Conservation (phyloP, 2,797 vertebrate genomes). For the Pseudochaenichthys georgianus region DNA sequence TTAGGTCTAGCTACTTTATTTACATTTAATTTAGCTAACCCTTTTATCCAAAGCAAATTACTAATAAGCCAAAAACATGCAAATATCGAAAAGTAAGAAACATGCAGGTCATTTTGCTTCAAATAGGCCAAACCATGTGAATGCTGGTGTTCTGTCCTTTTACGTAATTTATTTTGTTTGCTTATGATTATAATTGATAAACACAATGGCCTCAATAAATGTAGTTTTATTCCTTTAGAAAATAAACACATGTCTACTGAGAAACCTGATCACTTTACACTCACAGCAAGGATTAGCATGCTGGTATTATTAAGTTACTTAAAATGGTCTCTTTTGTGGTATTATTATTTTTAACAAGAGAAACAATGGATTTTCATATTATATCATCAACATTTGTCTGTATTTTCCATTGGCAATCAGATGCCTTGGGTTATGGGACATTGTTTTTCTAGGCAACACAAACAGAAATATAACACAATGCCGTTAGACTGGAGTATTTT, state of each 20-base stretch:
- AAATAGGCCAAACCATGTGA: too few species aligned
- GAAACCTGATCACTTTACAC: neutral
- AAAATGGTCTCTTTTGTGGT: neutral
- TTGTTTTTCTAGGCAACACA: neutral
- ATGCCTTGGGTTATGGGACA: conserved; percentile 4
- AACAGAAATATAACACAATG: neutral
- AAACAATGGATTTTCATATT: neutral
- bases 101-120: too few species aligned
- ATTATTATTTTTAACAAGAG: neutral
- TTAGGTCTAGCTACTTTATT: neutral
- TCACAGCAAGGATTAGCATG: neutral
- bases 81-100: too few species aligned
- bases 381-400: neutral
- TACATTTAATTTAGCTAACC: too few species aligned
- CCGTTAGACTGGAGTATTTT: neutral
- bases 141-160: too few species aligned
- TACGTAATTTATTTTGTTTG: neutral
- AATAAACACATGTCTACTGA: neutral
- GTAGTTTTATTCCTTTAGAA: neutral
- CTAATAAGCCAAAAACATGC: too few species aligned
- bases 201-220: neutral
- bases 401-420: neutral
- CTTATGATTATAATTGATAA: neutral
- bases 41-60: too few species aligned
- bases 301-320: neutral